phyloP scores from a whole-genome alignment of 2,888 invertebrate species.

The Amaurobius ferox region DNA sequence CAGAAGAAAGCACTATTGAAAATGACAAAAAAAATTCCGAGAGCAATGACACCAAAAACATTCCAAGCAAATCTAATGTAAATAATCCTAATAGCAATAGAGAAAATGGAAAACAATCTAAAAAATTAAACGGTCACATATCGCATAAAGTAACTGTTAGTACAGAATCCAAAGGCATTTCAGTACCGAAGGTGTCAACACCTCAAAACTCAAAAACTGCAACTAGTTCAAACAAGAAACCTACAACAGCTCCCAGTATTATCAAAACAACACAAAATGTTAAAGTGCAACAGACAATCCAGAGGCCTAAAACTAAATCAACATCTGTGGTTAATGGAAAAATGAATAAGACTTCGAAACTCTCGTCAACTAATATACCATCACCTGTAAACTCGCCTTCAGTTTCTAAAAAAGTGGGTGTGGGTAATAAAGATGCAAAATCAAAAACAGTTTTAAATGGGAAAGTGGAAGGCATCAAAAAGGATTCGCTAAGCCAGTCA shows the following conservation, averaged over 20 bases:
- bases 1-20: background rate
- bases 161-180: constrained; percentile 50
- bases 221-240: constrained; percentile 32
- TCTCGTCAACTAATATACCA: background rate
- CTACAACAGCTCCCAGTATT: constrained; percentile 44
- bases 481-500: constrained; percentile 33
- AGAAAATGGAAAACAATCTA: background rate
- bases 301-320: constrained; percentile 6
- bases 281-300: constrained; percentile 54
- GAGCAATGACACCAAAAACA: background rate
- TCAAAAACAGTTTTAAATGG: constrained; percentile 19
- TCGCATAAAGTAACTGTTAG: constrained; percentile 59
- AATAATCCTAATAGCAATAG: background rate
- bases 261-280: constrained; percentile 66
- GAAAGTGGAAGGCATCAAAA: constrained; percentile 15
- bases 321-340: background rate
- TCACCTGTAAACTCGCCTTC: constrained; percentile 5
- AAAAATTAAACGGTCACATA: constrained; percentile 34
- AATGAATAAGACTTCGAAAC: background rate
- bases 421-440: background rate
- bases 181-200: constrained; percentile 23
- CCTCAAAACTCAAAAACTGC: constrained; percentile 21
- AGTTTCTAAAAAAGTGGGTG: background rate
- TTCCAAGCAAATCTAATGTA: background rate
- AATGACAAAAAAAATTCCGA: background rate